Base-by-base conservation (phyloP, 2,113 vertebrate species). In the Aspidoscelis tigris region DNA sequence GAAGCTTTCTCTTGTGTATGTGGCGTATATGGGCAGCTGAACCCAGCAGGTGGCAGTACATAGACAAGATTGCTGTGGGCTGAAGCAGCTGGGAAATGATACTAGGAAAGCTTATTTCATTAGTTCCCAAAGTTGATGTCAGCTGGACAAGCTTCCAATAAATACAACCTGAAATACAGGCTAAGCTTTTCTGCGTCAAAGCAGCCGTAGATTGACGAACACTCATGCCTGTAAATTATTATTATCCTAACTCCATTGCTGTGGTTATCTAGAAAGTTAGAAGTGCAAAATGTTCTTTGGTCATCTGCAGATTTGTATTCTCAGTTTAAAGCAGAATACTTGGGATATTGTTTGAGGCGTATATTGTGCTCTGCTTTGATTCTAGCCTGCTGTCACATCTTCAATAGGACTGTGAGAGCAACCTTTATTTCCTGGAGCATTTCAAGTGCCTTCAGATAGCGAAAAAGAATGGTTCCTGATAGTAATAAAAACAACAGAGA, bases 361-460 rank as follows among this genome's bases (percentile, higher is more conserved):
- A 12, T 22, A 65, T 43, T 81, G 6, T 90, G 87, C 77, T 71
- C 26, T 90, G n/a, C 86, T 80, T 70, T 84, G 80, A 33, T 81
- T 81, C 86, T 87, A 79, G 75, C 80, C 55, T 43, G 12, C n/a
- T 76, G 68, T 65, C 14, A 43, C 79, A 70, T 43, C 1, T 2
- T 24, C 20, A 53, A 68, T 53, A 39, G n/a, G 41, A 72, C 18
- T 39, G 39, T 55, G 65, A 86, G 65, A 78, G 24, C 41, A 81
- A 39, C 66, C 58, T 1, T 68, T 53, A 3, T 55, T 58, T 76
- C 65, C 44, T 3, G 39, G 65, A 22, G 88, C 70, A 66, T 79
- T 80, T 73, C 68, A 93, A 94, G 94, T 93, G 92, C 92, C 94
- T 94, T 93, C 39, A 69, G 76, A 61, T 61, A 61, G 58, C 18